Percentiles rank a stretch among this genome's conserved stretches.
These are phyloP conservation scores for Austrofundulus limnaeus DNA, from an alignment of 2,113 vertebrate genomes.

Conservation along the genomic window DNA sequence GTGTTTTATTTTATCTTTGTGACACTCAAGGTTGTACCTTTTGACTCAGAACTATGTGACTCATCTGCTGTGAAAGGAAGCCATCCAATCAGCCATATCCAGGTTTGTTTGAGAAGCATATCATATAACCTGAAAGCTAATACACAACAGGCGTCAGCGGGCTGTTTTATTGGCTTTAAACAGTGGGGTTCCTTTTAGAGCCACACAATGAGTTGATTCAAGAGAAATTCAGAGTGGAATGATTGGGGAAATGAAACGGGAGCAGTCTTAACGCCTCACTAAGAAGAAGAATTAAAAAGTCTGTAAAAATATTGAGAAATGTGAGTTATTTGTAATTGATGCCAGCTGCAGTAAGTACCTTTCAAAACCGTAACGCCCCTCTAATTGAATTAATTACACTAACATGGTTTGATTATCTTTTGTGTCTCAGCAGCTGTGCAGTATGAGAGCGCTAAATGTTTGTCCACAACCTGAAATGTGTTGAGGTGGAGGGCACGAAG, in stretches of 20 bases:
- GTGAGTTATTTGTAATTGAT: too few species aligned
- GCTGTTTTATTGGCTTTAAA: not conserved
- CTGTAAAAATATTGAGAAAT: too few species aligned
- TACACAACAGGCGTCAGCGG: not conserved
- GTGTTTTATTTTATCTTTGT: conserved; percentile 24
- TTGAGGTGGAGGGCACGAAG: conserved; percentile 52
- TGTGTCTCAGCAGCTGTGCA: conserved; percentile 23
- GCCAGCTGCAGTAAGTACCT: too few species aligned
- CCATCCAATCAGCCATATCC: conserved; percentile 3
- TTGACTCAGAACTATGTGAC: conserved; percentile 28
- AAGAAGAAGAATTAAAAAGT: not conserved
- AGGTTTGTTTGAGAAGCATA: conserved; percentile 23
- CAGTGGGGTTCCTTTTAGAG: not conserved
- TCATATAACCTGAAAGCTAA: conserved; percentile 33
- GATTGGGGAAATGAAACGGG: not conserved
- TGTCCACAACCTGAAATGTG: conserved; percentile 11
- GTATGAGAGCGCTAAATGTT: conserved; percentile 8
- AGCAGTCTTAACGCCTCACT: not conserved
- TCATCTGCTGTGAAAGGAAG: conserved; percentile 6
- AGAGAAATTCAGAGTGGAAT: not conserved
- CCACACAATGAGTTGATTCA: conserved; percentile 10
- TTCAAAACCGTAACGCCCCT: too few species aligned
- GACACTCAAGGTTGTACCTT: conserved; percentile 18
- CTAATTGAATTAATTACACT: not conserved
- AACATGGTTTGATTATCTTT: conserved; percentile 43